Evolutionary conservation across 2,113 vertebrate species (phyloP).

Genomic region (Pelecanus crispus): DNA sequence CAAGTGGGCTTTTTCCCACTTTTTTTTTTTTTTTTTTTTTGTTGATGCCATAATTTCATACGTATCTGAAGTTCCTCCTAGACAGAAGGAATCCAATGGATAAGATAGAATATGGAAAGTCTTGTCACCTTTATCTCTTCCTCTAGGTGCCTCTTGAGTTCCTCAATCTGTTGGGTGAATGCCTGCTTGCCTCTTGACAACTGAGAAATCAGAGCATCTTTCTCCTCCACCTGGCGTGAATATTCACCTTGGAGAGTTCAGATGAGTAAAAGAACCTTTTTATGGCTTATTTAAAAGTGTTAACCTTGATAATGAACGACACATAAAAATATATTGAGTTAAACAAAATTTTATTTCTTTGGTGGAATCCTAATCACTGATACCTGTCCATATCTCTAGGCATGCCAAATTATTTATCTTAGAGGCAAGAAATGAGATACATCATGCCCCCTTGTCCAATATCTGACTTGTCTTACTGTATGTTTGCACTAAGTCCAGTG

Average conservation of each 20-base stretch:
- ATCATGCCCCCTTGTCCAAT: neutral
- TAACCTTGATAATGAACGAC: neutral
- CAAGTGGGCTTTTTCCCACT: too few relatives aligned
- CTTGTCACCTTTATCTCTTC: conserved; percentile 45
- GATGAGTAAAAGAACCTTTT: neutral
- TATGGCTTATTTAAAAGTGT: fast-evolving
- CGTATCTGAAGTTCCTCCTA: neutral
- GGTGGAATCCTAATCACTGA: neutral
- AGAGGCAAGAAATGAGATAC: neutral
- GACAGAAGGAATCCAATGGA: neutral
- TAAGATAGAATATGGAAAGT: neutral
- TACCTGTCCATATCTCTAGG: neutral
- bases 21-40: fast-evolving
- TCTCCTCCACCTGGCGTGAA: conserved; percentile 34
- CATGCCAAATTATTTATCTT: neutral
- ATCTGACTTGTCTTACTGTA: neutral
- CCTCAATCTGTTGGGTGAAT: conserved; percentile 37
- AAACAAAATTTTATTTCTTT: neutral
- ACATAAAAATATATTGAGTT: neutral
- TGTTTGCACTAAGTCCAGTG: neutral
- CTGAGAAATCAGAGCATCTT: conserved; percentile 32
- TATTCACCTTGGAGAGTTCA: conserved; percentile 16
- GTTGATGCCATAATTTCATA: neutral
- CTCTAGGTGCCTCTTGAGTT: conserved; percentile 45
- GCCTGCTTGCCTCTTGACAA: neutral